A percentile compares a stretch with the other conserved stretches of the same genome.
Evolutionary conservation across 2,888 invertebrate species (phyloP).

Genomic region (Anthophora plumipes): DNA sequence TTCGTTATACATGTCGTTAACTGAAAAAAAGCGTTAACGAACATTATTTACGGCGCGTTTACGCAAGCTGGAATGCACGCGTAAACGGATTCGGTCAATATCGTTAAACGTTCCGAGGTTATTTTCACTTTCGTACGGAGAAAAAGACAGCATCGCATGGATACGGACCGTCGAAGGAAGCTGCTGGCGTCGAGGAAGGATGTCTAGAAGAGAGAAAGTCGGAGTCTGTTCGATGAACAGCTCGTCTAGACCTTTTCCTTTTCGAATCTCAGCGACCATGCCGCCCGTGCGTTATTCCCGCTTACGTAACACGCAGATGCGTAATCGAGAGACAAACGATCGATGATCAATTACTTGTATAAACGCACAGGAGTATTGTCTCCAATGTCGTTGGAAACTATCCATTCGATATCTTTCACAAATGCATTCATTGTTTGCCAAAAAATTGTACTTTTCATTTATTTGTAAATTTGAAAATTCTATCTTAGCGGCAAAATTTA

Average conservation of each 20-base stretch:
- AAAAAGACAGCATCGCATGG: background rate
- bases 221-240: slow-evolving; percentile 49
- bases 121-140: slow-evolving; percentile 78
- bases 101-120: slow-evolving; percentile 13
- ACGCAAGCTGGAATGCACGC: background rate
- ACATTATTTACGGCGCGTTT: background rate
- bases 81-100: background rate
- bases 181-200: slow-evolving; percentile 33
- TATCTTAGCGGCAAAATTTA: background rate
- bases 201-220: slow-evolving; percentile 74
- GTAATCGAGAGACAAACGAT: slow-evolving; percentile 56
- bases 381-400: background rate
- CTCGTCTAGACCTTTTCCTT: slow-evolving; percentile 35
- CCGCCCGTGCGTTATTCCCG: slow-evolving; percentile 6
- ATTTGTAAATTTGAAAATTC: background rate
- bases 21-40: background rate
- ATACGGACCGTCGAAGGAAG: slow-evolving; percentile 35
- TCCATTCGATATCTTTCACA: background rate
- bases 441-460: too few species aligned
- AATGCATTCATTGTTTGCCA: too few species aligned
- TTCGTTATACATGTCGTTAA: too few species aligned
- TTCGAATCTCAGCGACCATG: slow-evolving; percentile 24
- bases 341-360: slow-evolving; percentile 30
- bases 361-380: background rate
- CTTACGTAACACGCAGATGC: slow-evolving; percentile 52